Percentiles rank a stretch among this genome's conserved stretches.
These are phyloP conservation scores for Discoglossus pictus DNA, from an alignment of 2,797 vertebrate species.

Conservation along the genomic window DNA sequence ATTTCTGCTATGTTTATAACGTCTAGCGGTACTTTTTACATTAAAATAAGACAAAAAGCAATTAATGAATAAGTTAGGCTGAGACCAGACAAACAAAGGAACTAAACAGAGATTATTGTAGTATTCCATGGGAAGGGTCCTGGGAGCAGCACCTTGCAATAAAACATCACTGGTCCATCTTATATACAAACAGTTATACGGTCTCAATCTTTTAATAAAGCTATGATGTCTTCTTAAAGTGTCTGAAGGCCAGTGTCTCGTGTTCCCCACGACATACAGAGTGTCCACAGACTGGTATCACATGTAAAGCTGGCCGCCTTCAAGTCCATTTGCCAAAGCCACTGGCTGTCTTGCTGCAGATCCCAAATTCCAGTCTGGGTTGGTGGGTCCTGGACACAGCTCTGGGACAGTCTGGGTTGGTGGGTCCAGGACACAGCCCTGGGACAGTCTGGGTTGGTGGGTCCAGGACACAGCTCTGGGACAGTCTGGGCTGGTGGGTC, in stretches of 20 bases:
- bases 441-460: conserved; percentile 22
- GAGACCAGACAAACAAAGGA: no score
- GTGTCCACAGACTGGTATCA: conserved; percentile 38
- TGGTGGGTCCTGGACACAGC: conserved; percentile 30
- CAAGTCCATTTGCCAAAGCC: conserved; percentile 55
- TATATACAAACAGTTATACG: no score
- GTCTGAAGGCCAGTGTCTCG: conserved; percentile 8
- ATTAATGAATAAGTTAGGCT: no score
- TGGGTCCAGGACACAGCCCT: conserved; percentile 20
- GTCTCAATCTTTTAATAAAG: not conserved
- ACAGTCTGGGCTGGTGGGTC: conserved; percentile 32
- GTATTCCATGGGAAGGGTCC: no score
- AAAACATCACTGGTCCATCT: no score
- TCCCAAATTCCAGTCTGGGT: conserved; percentile 42
- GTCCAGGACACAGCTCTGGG: conserved; percentile 20
- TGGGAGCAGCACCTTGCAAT: no score
- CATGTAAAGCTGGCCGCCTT: conserved; percentile 8
- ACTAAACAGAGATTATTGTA: no score
- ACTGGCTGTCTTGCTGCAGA: conserved; percentile 51
- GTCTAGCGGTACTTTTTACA: no score
- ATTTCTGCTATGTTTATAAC: no score
- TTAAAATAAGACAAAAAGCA: no score
- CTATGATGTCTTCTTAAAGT: not conserved
- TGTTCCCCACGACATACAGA: not conserved
- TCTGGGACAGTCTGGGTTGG: conserved; percentile 19